Evolutionary conservation across 2,113 vertebrate species (phyloP).

Genomic region (Cyprinodon tularosa): DNA sequence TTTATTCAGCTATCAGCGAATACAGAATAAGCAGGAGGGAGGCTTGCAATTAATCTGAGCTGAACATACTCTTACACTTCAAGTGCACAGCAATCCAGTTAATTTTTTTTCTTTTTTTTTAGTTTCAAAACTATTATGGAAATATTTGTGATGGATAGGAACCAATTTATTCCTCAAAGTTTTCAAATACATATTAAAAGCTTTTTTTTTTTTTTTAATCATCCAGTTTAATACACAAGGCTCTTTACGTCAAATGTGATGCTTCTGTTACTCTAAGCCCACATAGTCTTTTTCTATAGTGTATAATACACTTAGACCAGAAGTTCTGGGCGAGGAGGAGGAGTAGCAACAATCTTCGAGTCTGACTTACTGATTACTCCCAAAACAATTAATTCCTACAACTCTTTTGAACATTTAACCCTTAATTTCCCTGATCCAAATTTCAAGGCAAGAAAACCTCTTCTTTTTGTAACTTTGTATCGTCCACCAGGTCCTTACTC

Average conservation of each 20-base stretch:
- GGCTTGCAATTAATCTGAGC: conserved; percentile 2
- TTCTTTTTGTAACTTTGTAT: too few species aligned
- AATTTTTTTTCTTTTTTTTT: not conserved
- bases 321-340: too few species aligned
- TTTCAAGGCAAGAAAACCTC: too few species aligned
- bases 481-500: too few species aligned
- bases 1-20: conserved; percentile 30
- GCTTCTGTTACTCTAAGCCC: too few species aligned
- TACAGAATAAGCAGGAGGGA: conserved; percentile 12
- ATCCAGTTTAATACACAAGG: not conserved
- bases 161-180: not conserved
- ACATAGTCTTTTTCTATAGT: too few species aligned
- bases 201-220: not conserved
- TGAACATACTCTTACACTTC: not conserved
- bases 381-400: too few species aligned
- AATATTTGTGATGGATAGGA: not conserved
- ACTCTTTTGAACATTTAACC: too few species aligned
- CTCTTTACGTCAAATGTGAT: not conserved
- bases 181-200: not conserved
- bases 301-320: too few species aligned
- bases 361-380: too few species aligned
- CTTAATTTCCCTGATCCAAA: too few species aligned
- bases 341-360: too few species aligned
- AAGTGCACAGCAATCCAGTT: not conserved
- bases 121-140: conserved; percentile 5